Base-by-base conservation (phyloP, 1,140 invertebrate species). In the Drosophila guanche region DNA sequence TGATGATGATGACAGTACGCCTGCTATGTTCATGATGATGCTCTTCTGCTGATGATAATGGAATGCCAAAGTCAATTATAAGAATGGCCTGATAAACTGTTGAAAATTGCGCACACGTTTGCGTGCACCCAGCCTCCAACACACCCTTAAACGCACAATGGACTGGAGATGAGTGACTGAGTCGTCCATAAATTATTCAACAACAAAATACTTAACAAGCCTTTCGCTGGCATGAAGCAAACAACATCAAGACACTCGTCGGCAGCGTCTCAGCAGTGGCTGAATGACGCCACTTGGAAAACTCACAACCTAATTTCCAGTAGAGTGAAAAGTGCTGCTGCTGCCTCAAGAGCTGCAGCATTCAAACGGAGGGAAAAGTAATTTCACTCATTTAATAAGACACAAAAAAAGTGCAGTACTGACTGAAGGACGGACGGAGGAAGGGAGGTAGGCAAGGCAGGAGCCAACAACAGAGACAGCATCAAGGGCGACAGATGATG, bases 181-280 rank as follows among this genome's bases (percentile, higher is more conserved):
- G 20, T 7, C 25, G 42, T 37, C 55, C 65, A 68, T 84, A 76
- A 79, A 72, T 83, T 53, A 73, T 69, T 55, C 67, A 73, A 37
- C 40, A 76, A 86, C 78, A 85, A 86, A 85, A 74, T 75, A 81
- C 80, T 86, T 47, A 41, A 69, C 25, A 54, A 72, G 65, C 58
- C 52, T 53, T 43, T 40, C 37, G 42, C 55, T 33, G 52, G 27
- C 40, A 47, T 56, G 43, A 45, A 23, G 65, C 78, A 83, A 81
- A 85, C 83, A 85, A 71, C 69, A 85, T 77, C 81, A 85, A 86
- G 79, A 66, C 81, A 80, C 81, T 85, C 46, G 22, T 53, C 51
- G 4, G 33, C 37, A 16, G 22, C 25, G 14, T 47, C 43, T 20
- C 40, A 69, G 43, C 65, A 40, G 22, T 45, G 43, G 43, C 45